Evolutionary conservation across 2,888 invertebrate species (phyloP), one percentile per base, ranked within the genome.

Genomic region (Caenorhabditis parvicauda): DNA sequence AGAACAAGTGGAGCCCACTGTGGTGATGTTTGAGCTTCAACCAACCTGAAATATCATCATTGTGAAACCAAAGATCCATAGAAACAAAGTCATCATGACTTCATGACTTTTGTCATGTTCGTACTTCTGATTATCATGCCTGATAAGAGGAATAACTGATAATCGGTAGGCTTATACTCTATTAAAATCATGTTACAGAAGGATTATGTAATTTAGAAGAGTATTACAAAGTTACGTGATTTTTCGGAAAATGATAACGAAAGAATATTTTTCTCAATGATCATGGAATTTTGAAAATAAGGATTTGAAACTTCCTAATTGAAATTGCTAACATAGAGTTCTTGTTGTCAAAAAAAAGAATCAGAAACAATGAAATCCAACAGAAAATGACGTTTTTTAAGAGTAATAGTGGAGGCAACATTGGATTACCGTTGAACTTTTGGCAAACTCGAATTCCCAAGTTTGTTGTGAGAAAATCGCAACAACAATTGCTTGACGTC

Each of bases 401-500:
- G 12, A 66, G 53, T 3, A 83, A 77, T 1, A 83, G 51, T 9
- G 83, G 82, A 41, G 81, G 82, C 9, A 45, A 67, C 3, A 45
- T 39, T 1, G 82, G 82, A 38, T 81, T 75, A n/a, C 14, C 66
- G 22, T 14, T 64, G 59, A 21, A 82, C 81, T 60, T 83, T 82
- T 37, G 82, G 68, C 67, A 83, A 82, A 83, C 83, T 83, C 66
- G 19, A 58, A n/a, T n/a, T n/a, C n/a, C n/a, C n/a, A n/a, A n/a
- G n/a, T n/a, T n/a, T n/a, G n/a, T n/a, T n/a, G n/a, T n/a, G n/a
- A 45, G 28, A 28, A 29, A 27, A 19, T 17, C 3, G n/a, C 2
- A 22, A 7, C 21, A 1, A 3, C 46, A 32, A 28, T n/a, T n/a
- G 14, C 12, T 12, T 2, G 27, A 25, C 21, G 37, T 25, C 43